Evolutionary conservation across 2,888 invertebrate species (phyloP).

Genomic region (Abscondita cerata): DNA sequence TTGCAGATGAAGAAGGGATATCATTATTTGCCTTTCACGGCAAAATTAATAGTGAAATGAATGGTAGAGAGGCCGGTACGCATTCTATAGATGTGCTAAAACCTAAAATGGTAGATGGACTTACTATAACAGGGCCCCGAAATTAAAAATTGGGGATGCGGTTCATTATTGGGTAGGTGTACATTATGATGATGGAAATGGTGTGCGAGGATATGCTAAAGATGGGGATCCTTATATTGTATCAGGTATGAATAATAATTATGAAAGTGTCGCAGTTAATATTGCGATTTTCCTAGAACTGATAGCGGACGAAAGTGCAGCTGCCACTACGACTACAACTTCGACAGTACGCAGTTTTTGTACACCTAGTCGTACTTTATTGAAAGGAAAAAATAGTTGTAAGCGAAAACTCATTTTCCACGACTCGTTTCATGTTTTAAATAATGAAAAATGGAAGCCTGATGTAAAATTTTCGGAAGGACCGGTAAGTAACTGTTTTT

Average conservation of each 20-base stretch:
- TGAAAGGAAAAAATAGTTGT: neutral
- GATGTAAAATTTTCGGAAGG: neutral
- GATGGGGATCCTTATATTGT: slow-evolving; percentile 67
- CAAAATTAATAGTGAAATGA: slow-evolving; percentile 75
- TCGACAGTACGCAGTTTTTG: neutral
- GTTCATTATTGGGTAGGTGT: slow-evolving; percentile 81
- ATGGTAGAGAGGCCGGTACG: slow-evolving; percentile 71
- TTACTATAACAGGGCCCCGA: slow-evolving; percentile 66
- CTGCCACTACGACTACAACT: neutral
- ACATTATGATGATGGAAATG: slow-evolving; percentile 65
- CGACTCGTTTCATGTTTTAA: neutral
- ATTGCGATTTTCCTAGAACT: neutral
- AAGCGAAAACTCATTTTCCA: neutral
- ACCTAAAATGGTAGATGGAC: slow-evolving; percentile 70
- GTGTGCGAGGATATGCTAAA: slow-evolving; percentile 68
- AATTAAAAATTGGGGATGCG: slow-evolving; percentile 69
- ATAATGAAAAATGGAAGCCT: neutral
- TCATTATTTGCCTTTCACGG: slow-evolving; percentile 78
- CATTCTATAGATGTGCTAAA: slow-evolving; percentile 70
- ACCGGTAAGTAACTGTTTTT: neutral
- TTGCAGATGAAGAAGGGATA: slow-evolving; percentile 68
- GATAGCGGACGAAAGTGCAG: neutral
- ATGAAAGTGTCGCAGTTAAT: no score
- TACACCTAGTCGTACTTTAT: neutral
- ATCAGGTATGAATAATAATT: slow-evolving; percentile 56